Evolutionary conservation across 2,888 invertebrate genomes (phyloP).

Genomic region (Pelosia muscerda): DNA sequence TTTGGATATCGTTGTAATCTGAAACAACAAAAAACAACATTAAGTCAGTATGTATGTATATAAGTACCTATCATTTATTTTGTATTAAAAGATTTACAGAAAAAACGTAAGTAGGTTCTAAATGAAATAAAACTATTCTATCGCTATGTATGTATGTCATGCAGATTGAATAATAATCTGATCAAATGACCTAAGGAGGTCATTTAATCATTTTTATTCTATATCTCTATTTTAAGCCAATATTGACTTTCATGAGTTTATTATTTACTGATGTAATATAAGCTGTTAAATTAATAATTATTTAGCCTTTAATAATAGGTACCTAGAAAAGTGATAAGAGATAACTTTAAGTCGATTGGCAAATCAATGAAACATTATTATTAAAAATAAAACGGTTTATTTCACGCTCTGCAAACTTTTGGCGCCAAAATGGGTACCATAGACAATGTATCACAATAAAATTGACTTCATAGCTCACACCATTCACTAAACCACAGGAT

Average conservation of each 20-base stretch:
- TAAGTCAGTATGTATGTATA: background rate
- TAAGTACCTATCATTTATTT: too few species aligned
- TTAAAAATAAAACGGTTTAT: background rate
- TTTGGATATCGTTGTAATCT: slow-evolving; percentile 29
- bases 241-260: too few species aligned
- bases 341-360: background rate
- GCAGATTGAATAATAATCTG: too few species aligned
- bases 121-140: too few species aligned
- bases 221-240: too few species aligned
- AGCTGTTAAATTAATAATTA: background rate
- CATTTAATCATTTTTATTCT: too few species aligned
- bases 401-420: background rate
- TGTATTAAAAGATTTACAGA: too few species aligned
- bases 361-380: background rate
- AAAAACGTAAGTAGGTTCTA: too few species aligned
- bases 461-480: slow-evolving; percentile 17
- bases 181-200: too few species aligned
- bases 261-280: too few species aligned
- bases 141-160: too few species aligned
- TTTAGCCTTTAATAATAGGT: background rate
- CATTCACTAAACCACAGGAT: slow-evolving; percentile 44
- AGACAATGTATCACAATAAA: slow-evolving; percentile 10
- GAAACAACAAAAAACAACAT: slow-evolving; percentile 39
- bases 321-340: background rate
- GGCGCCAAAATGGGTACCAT: background rate